Conservation (phyloP, 2,888 invertebrate genomes). For the Acanthosepion esculentum region DNA sequence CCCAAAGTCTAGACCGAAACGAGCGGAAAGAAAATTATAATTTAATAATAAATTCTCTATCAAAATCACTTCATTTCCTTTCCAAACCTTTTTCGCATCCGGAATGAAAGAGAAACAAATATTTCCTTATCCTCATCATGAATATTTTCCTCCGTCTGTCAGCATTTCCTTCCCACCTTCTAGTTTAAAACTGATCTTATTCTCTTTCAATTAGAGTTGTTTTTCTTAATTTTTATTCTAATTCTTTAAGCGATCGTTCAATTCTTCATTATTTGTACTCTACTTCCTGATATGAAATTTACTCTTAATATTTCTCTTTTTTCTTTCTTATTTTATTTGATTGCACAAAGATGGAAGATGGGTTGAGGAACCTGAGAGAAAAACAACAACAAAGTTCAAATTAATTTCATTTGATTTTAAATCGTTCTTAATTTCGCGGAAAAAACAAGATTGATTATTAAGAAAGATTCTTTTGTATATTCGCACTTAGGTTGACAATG, state of each 20-base stretch:
- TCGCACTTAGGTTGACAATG: no score
- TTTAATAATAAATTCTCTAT: constrained; percentile 7
- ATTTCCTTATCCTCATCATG: background rate
- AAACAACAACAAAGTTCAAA: no score
- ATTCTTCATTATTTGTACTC: background rate
- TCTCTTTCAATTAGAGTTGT: constrained; percentile 11
- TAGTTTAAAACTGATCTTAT: background rate
- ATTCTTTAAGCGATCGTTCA: background rate
- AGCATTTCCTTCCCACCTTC: background rate
- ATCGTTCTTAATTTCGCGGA: no score
- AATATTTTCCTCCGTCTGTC: background rate
- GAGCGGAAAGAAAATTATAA: background rate
- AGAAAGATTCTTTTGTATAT: no score
- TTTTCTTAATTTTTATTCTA: background rate
- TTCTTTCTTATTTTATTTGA: background rate
- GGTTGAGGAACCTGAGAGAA: no score
- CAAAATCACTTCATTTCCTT: constrained; percentile 2
- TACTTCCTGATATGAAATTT: background rate
- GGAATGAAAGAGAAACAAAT: constrained; percentile 22
- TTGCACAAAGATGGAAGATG: no score
- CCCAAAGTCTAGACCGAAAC: background rate
- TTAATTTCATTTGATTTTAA: no score
- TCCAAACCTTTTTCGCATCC: constrained; percentile 14
- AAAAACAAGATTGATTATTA: no score
- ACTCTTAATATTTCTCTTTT: background rate